Percentiles rank a stretch among this genome's conserved stretches.
phyloP scores from a whole-genome alignment of 2,113 vertebrate genomes.

The Perccottus glenii region DNA sequence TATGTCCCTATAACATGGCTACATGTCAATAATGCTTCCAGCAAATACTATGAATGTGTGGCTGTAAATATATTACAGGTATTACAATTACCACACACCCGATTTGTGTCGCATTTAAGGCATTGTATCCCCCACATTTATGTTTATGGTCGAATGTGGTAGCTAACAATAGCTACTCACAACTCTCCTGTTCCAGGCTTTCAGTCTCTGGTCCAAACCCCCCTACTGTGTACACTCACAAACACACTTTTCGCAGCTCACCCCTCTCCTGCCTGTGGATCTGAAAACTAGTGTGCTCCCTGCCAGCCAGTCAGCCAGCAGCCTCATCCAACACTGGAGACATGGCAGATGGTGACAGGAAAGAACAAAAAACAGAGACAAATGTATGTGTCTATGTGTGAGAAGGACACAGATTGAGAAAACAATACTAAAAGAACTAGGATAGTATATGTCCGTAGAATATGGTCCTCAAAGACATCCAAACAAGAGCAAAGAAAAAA shows the following conservation, averaged over 20 bases:
- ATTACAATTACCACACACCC: neutral
- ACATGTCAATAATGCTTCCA: neutral
- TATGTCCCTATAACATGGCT: too few species aligned
- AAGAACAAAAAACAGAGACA: slow-evolving; percentile 48
- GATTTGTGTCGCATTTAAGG: slow-evolving; percentile 24
- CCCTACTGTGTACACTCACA: slow-evolving; percentile 10
- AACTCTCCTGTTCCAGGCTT: slow-evolving; percentile 47
- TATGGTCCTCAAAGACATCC: slow-evolving; percentile 15
- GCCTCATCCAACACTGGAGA: slow-evolving; percentile 67
- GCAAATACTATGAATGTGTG: neutral
- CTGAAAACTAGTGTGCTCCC: slow-evolving; percentile 46
- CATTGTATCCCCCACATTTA: slow-evolving; percentile 9
- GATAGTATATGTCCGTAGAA: slow-evolving; percentile 21
- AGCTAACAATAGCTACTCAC: slow-evolving; percentile 59
- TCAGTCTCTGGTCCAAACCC: slow-evolving; percentile 42
- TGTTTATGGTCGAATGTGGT: slow-evolving; percentile 3
- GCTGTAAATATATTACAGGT: neutral
- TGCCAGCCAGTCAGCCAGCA: slow-evolving; percentile 63
- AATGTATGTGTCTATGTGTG: slow-evolving; percentile 5
- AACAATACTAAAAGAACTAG: slow-evolving; percentile 8
- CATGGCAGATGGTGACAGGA: slow-evolving; percentile 68
- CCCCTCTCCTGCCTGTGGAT: slow-evolving; percentile 40
- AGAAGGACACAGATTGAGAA: slow-evolving; percentile 28
- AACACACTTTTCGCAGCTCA: slow-evolving; percentile 13
- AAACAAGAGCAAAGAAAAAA: neutral